Base-by-base conservation (phyloP, 2,888 invertebrate genomes). In the Homarus gammarus region DNA sequence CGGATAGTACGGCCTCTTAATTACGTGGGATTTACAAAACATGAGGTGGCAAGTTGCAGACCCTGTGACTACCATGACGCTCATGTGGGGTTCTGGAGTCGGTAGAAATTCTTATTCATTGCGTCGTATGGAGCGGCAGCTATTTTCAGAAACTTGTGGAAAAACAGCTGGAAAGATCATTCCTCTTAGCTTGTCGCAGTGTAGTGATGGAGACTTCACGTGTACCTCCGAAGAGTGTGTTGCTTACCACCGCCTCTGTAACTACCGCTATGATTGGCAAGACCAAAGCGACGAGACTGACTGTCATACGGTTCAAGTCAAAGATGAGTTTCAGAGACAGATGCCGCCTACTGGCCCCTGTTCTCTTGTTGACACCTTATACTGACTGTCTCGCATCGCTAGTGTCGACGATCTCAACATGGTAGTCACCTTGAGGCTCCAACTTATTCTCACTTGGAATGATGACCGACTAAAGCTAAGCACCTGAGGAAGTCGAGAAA, bases 361-460 rank as follows among this genome's bases (percentile, higher is more conserved):
- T 27, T 49, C 38, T 84, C 5, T 22, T 36, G 22, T 36, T 84
- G n/a, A n/a, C 18, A 31, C 84, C 18, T 33, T 51, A 12, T 40
- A 72, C 31, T 49, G 72, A 0, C 84, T 84, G 27, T 72, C 70
- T 33, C 72, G 84, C 0, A 51, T 84, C 2, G 84, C 73, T 38
- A 49, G 36, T 12, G 84, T 84, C n/a, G 84, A 84, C 31, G 84
- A 84, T 56, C 51, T 72, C 27, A 84, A 84, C 73, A 84, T 84
- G 84, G 84, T 38, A 15, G 49, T 84, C 56, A 84, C 72, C 0
- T 6, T 84, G n/a, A 73, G 73, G 56, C 73, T 84, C 27, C 27
- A 73, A 22, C 36, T 84, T 27, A 51, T 38, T 12, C 73, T 84
- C 10, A 73, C 2, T 12, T 84, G 84, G 84, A 56, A 5, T 18